Conservation (phyloP, 2,797 vertebrate species). For the Chelonia mydas region DNA sequence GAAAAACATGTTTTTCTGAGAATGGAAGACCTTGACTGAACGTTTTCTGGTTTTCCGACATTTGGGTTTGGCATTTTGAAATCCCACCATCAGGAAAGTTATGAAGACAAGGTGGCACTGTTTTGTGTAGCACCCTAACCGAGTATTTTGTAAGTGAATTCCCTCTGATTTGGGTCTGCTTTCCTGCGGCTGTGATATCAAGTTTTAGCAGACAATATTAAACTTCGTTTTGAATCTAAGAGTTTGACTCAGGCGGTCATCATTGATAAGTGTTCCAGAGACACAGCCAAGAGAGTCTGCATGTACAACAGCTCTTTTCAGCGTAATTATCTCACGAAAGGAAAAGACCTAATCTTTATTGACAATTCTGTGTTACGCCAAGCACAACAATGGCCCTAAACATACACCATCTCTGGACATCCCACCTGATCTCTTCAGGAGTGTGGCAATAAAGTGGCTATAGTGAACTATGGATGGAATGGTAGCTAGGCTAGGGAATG, state of each 20-base stretch:
- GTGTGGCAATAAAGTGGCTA: background rate
- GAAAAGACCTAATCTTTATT: background rate
- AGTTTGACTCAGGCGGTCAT: background rate
- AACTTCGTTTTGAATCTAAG: background rate
- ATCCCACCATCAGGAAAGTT: background rate
- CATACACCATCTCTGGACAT: background rate
- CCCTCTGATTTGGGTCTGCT: background rate
- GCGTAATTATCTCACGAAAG: background rate
- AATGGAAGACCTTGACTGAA: background rate
- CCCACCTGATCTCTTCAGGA: accelerated
- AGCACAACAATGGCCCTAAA: background rate
- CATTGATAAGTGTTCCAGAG: background rate
- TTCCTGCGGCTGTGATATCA: background rate
- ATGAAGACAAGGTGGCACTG: background rate
- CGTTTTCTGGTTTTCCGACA: background rate
- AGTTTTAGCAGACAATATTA: background rate
- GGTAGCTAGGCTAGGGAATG: background rate
- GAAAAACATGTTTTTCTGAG: background rate
- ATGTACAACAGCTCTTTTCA: background rate
- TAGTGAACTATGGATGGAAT: background rate
- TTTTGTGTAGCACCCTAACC: background rate
- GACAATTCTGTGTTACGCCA: background rate
- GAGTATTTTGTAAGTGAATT: background rate
- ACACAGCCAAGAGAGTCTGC: background rate
- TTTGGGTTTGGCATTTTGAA: background rate